Evolutionary conservation across 2,797 vertebrate genomes (phyloP).

Genomic region (Rhinogobio ventralis): DNA sequence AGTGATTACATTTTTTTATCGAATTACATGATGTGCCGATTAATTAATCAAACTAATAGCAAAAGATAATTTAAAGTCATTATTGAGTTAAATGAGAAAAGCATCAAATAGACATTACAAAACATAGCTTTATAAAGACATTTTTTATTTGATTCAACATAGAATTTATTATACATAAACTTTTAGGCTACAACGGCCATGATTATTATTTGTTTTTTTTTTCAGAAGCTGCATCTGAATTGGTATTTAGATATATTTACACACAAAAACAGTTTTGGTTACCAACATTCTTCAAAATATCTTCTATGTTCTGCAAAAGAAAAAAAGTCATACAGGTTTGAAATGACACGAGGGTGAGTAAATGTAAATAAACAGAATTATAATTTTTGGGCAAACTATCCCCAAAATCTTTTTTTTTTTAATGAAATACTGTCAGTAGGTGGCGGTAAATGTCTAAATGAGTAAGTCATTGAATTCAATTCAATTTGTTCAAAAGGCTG

Average conservation of each 20-base stretch:
- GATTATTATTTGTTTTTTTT: neutral
- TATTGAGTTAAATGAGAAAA: neutral
- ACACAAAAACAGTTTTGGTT: slow-evolving; percentile 1
- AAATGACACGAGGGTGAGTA: neutral
- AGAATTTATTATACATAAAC: neutral
- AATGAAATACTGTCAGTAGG: neutral
- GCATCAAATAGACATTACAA: neutral
- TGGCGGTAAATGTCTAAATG: neutral
- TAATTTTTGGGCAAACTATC: neutral
- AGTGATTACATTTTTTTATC: neutral
- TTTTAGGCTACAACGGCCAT: neutral
- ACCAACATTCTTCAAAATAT: slow-evolving; percentile 1
- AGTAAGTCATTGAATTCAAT: neutral
- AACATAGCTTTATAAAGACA: neutral
- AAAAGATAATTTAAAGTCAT: neutral
- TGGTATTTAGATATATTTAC: neutral
- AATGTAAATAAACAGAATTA: neutral
- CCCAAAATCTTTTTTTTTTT: neutral
- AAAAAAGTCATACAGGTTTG: neutral
- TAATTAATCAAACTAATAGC: neutral
- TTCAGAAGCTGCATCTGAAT: neutral
- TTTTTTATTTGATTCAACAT: neutral
- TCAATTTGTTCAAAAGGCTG: neutral
- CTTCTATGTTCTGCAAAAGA: neutral
- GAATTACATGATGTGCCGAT: neutral